Base-by-base conservation (phyloP, 2,113 vertebrate species). In the Edolisoma coerulescens region DNA sequence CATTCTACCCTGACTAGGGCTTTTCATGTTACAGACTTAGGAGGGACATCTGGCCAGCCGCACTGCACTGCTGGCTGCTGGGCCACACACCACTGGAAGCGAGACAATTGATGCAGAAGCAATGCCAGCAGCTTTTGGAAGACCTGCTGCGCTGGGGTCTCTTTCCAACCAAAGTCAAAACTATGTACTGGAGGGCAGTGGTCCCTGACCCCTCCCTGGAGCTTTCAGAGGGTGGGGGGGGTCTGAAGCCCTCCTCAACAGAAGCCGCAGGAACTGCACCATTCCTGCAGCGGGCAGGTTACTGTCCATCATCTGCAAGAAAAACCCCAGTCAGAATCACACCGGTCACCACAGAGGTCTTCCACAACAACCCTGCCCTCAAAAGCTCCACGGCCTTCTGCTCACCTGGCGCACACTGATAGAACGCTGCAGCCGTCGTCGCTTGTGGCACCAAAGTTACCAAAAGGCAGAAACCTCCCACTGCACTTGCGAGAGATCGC, bases 351-450 rank as follows among this genome's bases (percentile, higher is more conserved):
- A 59, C 50, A 74, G 16, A 47, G 19, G 23, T 56, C 15, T 56
- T 23, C 59, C 41, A 74, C 59, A 33, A 45, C 49, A 65, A 49
- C 16, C 42, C 44, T 16, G 32, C 44, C 32, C 37, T 59, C 35
- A 35, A 67, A 75, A 67, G 35, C 30, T 57, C 50, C 56, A 35
- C 11, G 49, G 45, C 26, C 67, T 32, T 50, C n/a, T 64, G 81
- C 41, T 54, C 59, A 33, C 42, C 59, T 56, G 59, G 41, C 33
- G 28, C 27, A 32, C n/a, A 37, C 49, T 22, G 23, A 56, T 1
- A 41, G 50, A 21, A 50, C 1, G 9, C 32, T 37, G 32, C 53
- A 52, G 27, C 37, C 0, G 0, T 21, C 32, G 35, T 16, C 3
- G 1, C 13, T n/a, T 9, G 7, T 37, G 53, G 11, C 37, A 68